A percentile compares a stretch with the other conserved stretches of the same genome.
These are phyloP conservation scores for Oeneis ivallda DNA, from an alignment of 2,888 invertebrate genomes.

Conservation along the genomic window DNA sequence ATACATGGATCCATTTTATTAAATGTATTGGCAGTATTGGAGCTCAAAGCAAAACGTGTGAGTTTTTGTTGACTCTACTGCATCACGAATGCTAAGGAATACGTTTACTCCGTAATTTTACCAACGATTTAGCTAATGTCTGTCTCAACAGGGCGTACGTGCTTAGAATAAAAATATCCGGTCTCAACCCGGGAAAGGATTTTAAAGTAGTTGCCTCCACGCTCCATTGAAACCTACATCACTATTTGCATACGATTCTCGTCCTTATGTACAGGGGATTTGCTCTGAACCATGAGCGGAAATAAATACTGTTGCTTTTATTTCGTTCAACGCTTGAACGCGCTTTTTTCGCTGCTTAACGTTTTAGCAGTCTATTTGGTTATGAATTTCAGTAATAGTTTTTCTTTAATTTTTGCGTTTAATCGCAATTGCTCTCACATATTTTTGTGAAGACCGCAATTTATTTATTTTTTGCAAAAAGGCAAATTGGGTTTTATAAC, in stretches of 20 bases:
- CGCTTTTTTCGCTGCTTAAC: not conserved
- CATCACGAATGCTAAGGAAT: constrained; percentile 32
- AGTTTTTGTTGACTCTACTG: constrained; percentile 20
- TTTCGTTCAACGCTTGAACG: constrained; percentile 5
- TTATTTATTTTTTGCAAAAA: no score
- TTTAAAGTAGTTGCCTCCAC: constrained; percentile 37
- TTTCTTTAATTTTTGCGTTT: no score
- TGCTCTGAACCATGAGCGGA: constrained; percentile 21
- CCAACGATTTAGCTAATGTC: constrained; percentile 47
- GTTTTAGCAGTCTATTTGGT: not conserved
- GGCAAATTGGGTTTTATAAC: no score
- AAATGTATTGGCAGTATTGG: not conserved
- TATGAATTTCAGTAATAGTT: not conserved
- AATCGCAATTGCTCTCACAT: no score
- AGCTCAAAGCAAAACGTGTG: not conserved
- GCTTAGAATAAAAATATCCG: constrained; percentile 43
- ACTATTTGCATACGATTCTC: constrained; percentile 28
- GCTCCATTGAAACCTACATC: constrained; percentile 35
- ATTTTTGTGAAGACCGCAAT: no score
- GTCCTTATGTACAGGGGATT: constrained; percentile 25
- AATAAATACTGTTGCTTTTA: constrained; percentile 20
- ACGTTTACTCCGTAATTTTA: constrained; percentile 44
- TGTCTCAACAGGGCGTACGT: constrained; percentile 45
- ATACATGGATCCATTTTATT: no score
- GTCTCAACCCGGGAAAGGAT: constrained; percentile 31